Evolutionary conservation across 2,797 vertebrate genomes (phyloP), one percentile per base, ranked within the genome.

Genomic region (Danio jaintianensis): DNA sequence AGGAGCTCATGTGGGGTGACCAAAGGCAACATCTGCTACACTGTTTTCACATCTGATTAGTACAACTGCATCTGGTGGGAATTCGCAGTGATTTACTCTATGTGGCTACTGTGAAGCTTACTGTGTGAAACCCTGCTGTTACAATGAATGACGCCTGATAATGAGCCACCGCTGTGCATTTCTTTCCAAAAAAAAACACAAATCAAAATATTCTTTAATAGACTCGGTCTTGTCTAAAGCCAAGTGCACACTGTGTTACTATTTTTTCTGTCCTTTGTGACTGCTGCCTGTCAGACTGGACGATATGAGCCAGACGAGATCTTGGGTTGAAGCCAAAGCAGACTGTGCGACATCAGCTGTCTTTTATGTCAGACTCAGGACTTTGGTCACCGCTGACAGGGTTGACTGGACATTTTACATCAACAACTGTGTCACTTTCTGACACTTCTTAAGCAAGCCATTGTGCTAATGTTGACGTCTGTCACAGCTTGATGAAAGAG

Each of bases 101-200:
- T 78, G 68, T 64, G 68, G 48, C 1, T 59, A 69, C 36, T 70
- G 55, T 61, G 55, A 78, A 78, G 76, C 76, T 69, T 20, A 45
- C 63, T 59, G 75, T 59, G 53, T 78, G 66, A 50, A 43, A 70
- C 64, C 78, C 62, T 36, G 58, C 68, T 64, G 78, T 66, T 73
- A 73, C 40, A 83, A 81, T 81, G 84, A 85, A 75, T 79, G 84
- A 72, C 61, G 85, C 74, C 86, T 84, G 82, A 77, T 76, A 87
- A 85, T 83, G 81, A 85, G 81, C 72, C 68, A 72, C 78, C 20
- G 68, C 78, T 72, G 56, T 53, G 48, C 36, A 63, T 72, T 63
- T 72, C 68, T 55, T 52, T 20, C 15, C 2, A 29, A 20, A 47
- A 22, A 40, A 48, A 5, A 38, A 61, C 22, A 7, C 45, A 20